phyloP scores from a whole-genome alignment of 1,140 invertebrate species.

The Thrips palmi region DNA sequence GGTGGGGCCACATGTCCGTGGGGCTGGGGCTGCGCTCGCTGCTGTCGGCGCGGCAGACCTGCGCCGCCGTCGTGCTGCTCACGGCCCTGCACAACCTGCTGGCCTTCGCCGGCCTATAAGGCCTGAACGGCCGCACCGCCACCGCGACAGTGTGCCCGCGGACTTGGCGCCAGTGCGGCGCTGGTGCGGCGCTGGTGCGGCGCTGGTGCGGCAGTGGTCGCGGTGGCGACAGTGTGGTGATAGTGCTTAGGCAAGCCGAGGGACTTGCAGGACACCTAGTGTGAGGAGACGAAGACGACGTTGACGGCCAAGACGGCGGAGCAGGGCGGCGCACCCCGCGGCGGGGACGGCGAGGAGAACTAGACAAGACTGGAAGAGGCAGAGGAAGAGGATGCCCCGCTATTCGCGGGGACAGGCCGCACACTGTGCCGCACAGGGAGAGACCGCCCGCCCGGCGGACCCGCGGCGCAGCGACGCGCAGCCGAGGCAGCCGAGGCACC shows the following conservation, averaged over 20 bases:
- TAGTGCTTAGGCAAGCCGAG: too few relatives aligned
- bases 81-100: conserved; percentile 12
- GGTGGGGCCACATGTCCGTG: conserved; percentile 28
- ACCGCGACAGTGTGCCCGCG: conserved; percentile 2
- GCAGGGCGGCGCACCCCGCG: too few relatives aligned
- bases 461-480: conserved; percentile 5
- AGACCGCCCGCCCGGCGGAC: neutral
- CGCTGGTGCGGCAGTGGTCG: neutral
- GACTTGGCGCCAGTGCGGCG: neutral
- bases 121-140: conserved; percentile 10
- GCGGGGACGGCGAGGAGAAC: too few relatives aligned
- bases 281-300: too few relatives aligned
- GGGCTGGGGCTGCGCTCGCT: conserved; percentile 27
- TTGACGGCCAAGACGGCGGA: too few relatives aligned
- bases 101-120: too few relatives aligned
- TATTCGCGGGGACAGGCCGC: too few relatives aligned
- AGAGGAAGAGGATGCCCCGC: too few relatives aligned
- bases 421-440: neutral
- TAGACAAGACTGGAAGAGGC: too few relatives aligned
- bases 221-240: too few relatives aligned
- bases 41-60: conserved; percentile 18
- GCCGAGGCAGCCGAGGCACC: conserved; percentile 3
- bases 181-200: neutral
- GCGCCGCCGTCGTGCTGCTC: conserved; percentile 9
- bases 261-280: too few relatives aligned